phyloP scores from a whole-genome alignment of 2,113 vertebrate genomes.

The Thermophis baileyi region DNA sequence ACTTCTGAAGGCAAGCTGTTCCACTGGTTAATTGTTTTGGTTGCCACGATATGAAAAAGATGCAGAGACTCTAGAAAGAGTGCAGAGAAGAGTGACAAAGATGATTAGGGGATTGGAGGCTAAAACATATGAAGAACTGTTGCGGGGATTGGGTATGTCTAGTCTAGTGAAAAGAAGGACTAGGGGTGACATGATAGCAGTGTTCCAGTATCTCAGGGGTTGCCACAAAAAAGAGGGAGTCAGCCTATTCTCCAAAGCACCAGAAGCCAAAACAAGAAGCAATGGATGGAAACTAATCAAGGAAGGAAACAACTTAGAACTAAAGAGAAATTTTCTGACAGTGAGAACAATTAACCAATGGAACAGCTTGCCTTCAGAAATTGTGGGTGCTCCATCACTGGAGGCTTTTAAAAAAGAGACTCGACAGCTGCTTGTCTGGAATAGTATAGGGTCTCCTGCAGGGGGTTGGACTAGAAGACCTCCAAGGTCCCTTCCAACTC shows the following conservation, averaged over 20 bases:
- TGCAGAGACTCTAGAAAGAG: not conserved
- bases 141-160: not conserved
- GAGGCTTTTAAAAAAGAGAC: not conserved
- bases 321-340: not conserved
- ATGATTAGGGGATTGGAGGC: not conserved
- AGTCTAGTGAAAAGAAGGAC: not conserved
- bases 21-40: not conserved
- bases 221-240: not conserved
- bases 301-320: not conserved
- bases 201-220: not conserved
- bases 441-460: not conserved
- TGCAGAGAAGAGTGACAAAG: not conserved
- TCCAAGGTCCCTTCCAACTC: not conserved
- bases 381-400: not conserved
- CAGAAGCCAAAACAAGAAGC: not conserved
- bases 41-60: not conserved
- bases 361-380: not conserved
- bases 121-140: not conserved
- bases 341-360: not conserved
- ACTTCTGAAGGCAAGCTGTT: too few relatives aligned
- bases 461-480: not conserved
- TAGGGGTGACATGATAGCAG: not conserved
- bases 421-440: not conserved
- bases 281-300: not conserved
- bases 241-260: not conserved